Percentiles rank a stretch among this genome's conserved stretches.
Conservation (phyloP, 2,797 vertebrate genomes). For the Acipenser transmontanus region DNA sequence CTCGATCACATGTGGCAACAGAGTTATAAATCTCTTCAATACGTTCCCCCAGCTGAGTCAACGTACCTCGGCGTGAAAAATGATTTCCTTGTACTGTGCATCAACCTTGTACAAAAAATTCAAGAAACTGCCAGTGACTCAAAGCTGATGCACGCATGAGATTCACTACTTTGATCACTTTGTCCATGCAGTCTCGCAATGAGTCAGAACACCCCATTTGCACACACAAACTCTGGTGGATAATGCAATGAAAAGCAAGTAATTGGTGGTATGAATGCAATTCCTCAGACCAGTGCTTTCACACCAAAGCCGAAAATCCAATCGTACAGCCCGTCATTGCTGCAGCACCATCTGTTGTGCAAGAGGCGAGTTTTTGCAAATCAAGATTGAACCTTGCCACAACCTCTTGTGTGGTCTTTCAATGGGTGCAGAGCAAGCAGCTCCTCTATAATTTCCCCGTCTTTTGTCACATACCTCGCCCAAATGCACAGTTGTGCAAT, state of each 20-base stretch:
- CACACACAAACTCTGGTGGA: neutral
- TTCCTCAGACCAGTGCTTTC: neutral
- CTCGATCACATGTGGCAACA: too few relatives aligned
- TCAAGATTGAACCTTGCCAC: neutral
- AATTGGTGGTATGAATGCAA: neutral
- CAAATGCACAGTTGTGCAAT: too few relatives aligned
- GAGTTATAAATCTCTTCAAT: too few relatives aligned
- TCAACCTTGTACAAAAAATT: too few relatives aligned
- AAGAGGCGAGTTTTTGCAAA: neutral
- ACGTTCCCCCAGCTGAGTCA: too few relatives aligned
- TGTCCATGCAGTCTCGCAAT: too few relatives aligned
- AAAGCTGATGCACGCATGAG: too few relatives aligned
- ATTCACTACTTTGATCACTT: too few relatives aligned
- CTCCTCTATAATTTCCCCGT: neutral
- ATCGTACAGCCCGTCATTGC: neutral
- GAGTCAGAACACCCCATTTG: neutral
- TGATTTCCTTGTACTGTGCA: too few relatives aligned
- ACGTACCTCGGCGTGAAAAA: too few relatives aligned
- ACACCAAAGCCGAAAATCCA: neutral
- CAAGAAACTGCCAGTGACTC: too few relatives aligned
- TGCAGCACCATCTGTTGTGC: neutral
- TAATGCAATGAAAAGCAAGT: slow-evolving; percentile 3
- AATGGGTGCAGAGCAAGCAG: neutral
- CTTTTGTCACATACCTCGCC: neutral
- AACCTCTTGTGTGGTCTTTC: neutral